A percentile compares a stretch with the other conserved stretches of the same genome.
phyloP scores from a whole-genome alignment of 23 tunicate species.

The Trididemnum clinides region DNA sequence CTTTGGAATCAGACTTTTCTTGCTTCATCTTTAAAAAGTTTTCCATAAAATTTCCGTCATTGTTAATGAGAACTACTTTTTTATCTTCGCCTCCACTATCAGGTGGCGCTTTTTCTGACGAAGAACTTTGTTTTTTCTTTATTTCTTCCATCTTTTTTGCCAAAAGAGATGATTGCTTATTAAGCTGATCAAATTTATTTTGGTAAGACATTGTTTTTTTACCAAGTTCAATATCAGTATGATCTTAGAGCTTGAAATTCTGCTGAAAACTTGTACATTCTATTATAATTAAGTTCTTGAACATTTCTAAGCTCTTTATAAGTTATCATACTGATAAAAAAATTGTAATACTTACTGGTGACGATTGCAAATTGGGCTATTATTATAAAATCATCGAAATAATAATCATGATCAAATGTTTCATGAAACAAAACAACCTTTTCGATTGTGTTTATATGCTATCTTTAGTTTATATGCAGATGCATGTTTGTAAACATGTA shows the following conservation, averaged over 20 bases:
- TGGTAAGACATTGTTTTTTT: slow-evolving; percentile 22
- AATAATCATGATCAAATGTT: too few species aligned
- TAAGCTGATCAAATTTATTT: slow-evolving; percentile 46
- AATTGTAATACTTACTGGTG: too few species aligned
- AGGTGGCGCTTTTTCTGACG: neutral
- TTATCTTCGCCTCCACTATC: slow-evolving; percentile 6
- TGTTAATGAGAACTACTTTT: slow-evolving; percentile 26
- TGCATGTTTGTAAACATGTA: too few species aligned
- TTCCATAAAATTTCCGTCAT: slow-evolving; percentile 87
- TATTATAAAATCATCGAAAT: too few species aligned
- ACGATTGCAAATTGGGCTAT: too few species aligned
- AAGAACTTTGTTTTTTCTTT: neutral
- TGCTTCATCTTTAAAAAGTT: slow-evolving; percentile 63
- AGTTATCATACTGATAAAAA: too few species aligned
- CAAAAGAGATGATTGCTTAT: slow-evolving; percentile 42
- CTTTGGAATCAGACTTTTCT: neutral
- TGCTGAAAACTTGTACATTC: slow-evolving; percentile 12
- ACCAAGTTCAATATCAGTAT: neutral
- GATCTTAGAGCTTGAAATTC: slow-evolving; percentile 11
- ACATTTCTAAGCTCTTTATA: too few species aligned
- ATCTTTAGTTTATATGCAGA: too few species aligned
- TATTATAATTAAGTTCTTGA: slow-evolving; percentile 6
- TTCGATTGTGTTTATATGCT: too few species aligned
- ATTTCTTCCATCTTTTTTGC: slow-evolving; percentile 64
- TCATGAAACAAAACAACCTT: too few species aligned